Base-by-base conservation (phyloP, 2,888 invertebrate genomes). In the Creontiades dilutus region DNA sequence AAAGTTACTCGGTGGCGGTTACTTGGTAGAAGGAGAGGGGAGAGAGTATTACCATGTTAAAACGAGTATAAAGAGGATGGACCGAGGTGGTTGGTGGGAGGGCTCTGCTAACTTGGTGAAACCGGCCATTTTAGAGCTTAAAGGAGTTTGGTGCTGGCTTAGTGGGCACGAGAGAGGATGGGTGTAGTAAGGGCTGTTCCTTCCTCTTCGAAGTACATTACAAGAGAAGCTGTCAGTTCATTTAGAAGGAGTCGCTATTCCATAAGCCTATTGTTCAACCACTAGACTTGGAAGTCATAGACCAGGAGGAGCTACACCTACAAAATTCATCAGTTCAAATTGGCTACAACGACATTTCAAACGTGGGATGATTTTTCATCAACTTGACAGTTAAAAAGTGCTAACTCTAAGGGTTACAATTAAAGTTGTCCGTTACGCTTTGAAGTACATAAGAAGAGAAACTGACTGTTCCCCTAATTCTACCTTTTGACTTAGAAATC, bases 41-140 rank as follows among this genome's bases (percentile, higher is more conserved):
- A 82, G 80, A 48, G 82, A 13, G 82, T 82, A 82, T 82, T 78
- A 78, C 78, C 78, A 78, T 78, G 78, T 78, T 82, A 82, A 82
- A 82, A 82, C 52, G 82, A 82, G 82, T 82, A 82, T 82, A 82
- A 82, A 82, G 82, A 82, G 27, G 52, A 68, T 68, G 52, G 55
- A 48, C 47, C 27, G 82, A 48, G 27, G 68, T 68, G 23, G 61
- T 19, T 19, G 23, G 27, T 23, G 27, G 82, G 13, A 52, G 47
- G 52, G 27, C n/a, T 81, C n/a, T n/a, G 82, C 82, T 82, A 82
- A 82, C 82, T 82, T 82, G 82, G 82, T 27, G 82, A 82, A 78
- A 82, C 82, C 82, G 82, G 55, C 82, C 82, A 82, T 82, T 82
- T 82, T 82, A 82, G 82, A 48, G 82, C 82, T 82, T 82, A 52